Base-by-base conservation (phyloP, 1,140 invertebrate genomes). In the Drosophila athabasca region DNA sequence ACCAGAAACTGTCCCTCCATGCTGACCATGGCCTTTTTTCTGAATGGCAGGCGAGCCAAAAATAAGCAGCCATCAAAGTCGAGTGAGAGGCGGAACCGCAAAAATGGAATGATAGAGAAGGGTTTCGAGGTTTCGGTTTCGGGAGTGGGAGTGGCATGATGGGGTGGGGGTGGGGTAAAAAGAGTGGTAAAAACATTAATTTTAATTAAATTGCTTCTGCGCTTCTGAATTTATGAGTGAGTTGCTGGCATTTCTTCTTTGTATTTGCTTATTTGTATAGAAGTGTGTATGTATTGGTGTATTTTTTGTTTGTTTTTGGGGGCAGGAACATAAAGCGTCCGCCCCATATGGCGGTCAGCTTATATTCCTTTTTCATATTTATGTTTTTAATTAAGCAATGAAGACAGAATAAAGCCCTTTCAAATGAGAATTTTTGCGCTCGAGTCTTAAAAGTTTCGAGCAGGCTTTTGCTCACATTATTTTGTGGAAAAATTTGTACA, bases 1-100 rank as follows among this genome's bases (percentile, higher is more conserved):
- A 98, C 97, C 51, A 99, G 93, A 93, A 99, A 99, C 70, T 98
- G 96, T 8, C 98, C 97, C 85, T 99, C 97, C 96, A 98, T 98
- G 57, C 95, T 95, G 24, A 98, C 95, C 50, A 97, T 96, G 1
- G 97, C 97, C 92, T 97, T 96, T 94, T 97, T 96, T 92, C 97
- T 98, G 90, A 51, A 54, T 73, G 35, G 11, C 60, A 57, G 48
- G 44, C 77, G 49, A 54, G 60, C 45, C 39, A 75, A 62, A 54
- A 54, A 67, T 55, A 70, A 54, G 75, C 58, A 65, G 73, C 55
- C 79, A 77, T 81, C 79, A 75, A 73, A 76, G 68, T 65, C 62
- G 72, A 62, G 79, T 50, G 39, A 22, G 39, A 17, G 59, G 52
- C 53, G 41, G 49, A 45, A 69, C 64, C 76, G 61, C 53, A 54